phyloP scores from a whole-genome alignment of 2,888 invertebrate genomes.

The Mimachlamys varia region DNA sequence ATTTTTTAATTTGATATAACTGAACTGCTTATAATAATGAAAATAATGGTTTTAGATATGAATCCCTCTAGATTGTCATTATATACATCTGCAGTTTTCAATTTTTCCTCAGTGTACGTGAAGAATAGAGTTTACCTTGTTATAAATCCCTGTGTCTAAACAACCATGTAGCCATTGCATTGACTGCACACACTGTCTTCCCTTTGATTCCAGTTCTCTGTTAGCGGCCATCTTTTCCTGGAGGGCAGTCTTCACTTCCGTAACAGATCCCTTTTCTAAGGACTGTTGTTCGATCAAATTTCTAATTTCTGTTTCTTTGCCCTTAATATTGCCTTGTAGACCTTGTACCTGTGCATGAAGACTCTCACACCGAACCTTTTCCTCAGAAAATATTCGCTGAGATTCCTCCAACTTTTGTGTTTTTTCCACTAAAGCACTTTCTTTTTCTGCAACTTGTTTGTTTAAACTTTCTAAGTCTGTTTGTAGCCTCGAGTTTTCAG shows the following conservation, averaged over 20 bases:
- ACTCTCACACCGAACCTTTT: neutral
- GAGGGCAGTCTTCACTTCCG: constrained; percentile 43
- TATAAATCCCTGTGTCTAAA: neutral
- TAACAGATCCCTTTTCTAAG: constrained; percentile 44
- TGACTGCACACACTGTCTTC: neutral
- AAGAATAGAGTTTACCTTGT: neutral
- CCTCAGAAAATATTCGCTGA: constrained; percentile 40
- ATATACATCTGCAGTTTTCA: too few relatives aligned
- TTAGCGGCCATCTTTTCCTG: constrained; percentile 44
- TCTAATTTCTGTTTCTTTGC: constrained; percentile 40
- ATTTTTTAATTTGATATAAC: too few relatives aligned
- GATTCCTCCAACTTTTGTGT: constrained; percentile 39
- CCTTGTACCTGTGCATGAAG: constrained; percentile 49
- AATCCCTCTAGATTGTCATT: too few relatives aligned
- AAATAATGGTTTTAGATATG: too few relatives aligned
- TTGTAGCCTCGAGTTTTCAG: constrained; percentile 37
- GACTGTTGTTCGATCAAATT: constrained; percentile 51
- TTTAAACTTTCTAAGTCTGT: neutral
- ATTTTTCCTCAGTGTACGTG: too few relatives aligned
- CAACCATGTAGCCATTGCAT: constrained; percentile 32
- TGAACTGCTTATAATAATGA: too few relatives aligned
- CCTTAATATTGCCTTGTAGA: constrained; percentile 19
- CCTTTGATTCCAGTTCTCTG: constrained; percentile 35
- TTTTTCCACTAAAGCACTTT: constrained; percentile 42
- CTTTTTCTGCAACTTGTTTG: constrained; percentile 32